Base-by-base conservation (phyloP, 2,797 vertebrate species). In the Gobionotothen gibberifrons region DNA sequence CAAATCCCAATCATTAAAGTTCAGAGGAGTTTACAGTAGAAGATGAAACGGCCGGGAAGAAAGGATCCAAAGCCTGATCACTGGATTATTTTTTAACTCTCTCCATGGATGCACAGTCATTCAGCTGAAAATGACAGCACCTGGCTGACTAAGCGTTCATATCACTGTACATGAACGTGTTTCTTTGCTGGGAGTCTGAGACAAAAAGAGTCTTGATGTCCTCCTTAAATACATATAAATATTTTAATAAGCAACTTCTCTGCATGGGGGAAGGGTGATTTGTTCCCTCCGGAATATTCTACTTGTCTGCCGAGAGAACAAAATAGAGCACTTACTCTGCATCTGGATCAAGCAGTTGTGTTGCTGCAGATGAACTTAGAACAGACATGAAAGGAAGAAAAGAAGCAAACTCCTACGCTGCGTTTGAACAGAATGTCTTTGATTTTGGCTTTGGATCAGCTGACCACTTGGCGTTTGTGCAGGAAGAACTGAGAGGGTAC, bases 1-100 rank as follows among this genome's bases (percentile, higher is more conserved):
- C 82, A 86, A 92, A 81, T 81, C 73, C 73, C 56, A 76, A 61
- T 78, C 81, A 88, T 91, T 83, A 78, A 64, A 85, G 80, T 89
- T 85, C 79, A 79, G 56, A 81, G 66, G 72, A 65, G 42, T 72
- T 76, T 66, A 75, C 72, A 85, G 67, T 57, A 11, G 53, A 47
- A 73, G 59, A 77, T 51, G 49, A 43, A 60, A 17, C 1, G 1
- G n/a, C 48, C 15, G 11, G 43, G 26, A 70, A 51, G 54, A 59
- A 36, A 61, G 15, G 19, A 70, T 69, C 58, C 47, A 53, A 36
- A 68, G 15, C 22, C 72, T 64, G 72, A 86, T 79, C 74, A 47
- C n/a, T 68, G 79, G 77, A 84, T 83, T 73, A 58, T 74, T 69
- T 57, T 64, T 42, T 59, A 81, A 65, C 21, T 43, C 26, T 43